phyloP scores from a whole-genome alignment of 2,797 vertebrate genomes.

The Pteronotus mesoamericanus region DNA sequence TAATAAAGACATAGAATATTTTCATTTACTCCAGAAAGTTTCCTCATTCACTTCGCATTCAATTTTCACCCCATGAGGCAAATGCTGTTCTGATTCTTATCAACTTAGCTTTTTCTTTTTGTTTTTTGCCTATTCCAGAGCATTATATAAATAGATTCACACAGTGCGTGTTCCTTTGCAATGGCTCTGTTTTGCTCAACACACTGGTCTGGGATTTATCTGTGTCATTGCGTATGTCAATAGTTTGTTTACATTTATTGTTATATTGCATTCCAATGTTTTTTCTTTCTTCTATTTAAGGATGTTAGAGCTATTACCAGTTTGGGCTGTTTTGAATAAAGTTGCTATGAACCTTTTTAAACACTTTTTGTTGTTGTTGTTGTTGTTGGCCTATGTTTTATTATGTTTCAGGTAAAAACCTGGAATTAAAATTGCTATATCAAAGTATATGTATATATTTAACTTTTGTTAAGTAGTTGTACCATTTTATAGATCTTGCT shows the following conservation, averaged over 20 bases:
- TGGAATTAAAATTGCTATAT: background rate
- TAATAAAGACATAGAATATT: background rate
- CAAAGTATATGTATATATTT: background rate
- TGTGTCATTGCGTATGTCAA: background rate
- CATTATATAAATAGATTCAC: background rate
- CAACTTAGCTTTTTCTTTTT: background rate
- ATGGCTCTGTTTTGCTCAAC: background rate
- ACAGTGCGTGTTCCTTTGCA: background rate
- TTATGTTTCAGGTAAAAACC: background rate
- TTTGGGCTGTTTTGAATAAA: background rate
- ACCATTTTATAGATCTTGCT: background rate
- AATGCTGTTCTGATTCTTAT: background rate
- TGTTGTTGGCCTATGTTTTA: background rate
- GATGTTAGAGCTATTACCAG: background rate
- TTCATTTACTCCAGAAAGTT: background rate
- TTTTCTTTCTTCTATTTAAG: background rate
- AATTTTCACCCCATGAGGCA: background rate
- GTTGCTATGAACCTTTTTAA: background rate
- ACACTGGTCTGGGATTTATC: background rate
- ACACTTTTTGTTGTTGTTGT: background rate
- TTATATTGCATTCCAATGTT: background rate
- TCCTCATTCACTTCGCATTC: background rate
- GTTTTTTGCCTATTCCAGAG: background rate
- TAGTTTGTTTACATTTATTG: background rate
- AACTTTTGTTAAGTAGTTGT: background rate